Conservation (phyloP, 2,888 invertebrate species). For the Phasia obesa region DNA sequence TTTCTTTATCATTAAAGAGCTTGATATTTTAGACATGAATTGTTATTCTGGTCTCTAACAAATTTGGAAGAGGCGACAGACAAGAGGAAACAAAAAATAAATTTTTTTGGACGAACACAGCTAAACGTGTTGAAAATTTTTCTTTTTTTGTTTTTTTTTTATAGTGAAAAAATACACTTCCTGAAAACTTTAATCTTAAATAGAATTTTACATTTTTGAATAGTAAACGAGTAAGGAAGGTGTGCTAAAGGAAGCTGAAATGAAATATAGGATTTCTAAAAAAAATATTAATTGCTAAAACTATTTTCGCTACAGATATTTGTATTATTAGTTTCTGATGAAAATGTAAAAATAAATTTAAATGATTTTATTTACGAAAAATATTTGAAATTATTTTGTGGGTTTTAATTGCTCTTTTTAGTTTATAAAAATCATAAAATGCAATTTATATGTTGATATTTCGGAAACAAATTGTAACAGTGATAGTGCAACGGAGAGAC, state of each 20-base stretch:
- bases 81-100: neutral
- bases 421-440: too few relatives aligned
- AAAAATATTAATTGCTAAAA: too few relatives aligned
- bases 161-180: neutral
- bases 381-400: too few relatives aligned
- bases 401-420: too few relatives aligned
- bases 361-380: too few relatives aligned
- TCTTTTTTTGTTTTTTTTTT: neutral
- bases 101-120: constrained; percentile 1
- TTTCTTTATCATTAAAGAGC: constrained; percentile 11
- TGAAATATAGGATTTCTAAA: too few relatives aligned
- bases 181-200: constrained; percentile 1
- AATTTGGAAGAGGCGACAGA: neutral
- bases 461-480: too few relatives aligned
- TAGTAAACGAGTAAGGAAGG: neutral
- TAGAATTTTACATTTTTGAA: neutral
- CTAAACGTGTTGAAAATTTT: constrained; percentile 28
- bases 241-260: neutral
- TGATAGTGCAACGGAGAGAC: too few relatives aligned
- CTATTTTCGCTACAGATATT: too few relatives aligned
- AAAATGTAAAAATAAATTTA: too few relatives aligned
- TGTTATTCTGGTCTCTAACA: constrained; percentile 34
- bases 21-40: constrained; percentile 42
- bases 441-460: too few relatives aligned
- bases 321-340: too few relatives aligned